Evolutionary conservation across 2,888 invertebrate species (phyloP).

Genomic region (Tridacna crocea): DNA sequence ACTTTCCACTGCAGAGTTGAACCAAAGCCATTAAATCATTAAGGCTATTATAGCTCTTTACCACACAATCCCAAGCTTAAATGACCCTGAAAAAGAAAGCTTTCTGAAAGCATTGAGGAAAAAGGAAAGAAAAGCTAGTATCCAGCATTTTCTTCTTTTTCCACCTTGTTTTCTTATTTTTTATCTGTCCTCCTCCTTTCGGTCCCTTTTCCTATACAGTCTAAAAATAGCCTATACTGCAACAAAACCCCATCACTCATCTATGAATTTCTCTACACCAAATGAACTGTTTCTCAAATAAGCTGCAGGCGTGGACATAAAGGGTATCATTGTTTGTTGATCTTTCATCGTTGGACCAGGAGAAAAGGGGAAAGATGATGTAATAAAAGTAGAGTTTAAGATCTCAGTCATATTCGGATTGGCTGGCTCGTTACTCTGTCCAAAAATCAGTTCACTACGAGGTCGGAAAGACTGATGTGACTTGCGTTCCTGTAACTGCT

Average conservation of each 20-base stretch:
- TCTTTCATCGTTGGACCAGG: conserved; percentile 66
- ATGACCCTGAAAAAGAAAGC: too few relatives aligned
- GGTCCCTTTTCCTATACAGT: background rate
- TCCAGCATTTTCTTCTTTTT: too few relatives aligned
- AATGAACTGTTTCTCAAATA: conserved; percentile 74
- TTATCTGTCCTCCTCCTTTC: background rate
- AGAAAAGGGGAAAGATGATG: conserved; percentile 79
- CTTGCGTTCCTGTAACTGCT: conserved; percentile 58
- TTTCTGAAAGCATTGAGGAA: too few relatives aligned
- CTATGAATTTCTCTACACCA: conserved; percentile 69
- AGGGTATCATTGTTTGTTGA: conserved; percentile 62
- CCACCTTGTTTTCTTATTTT: background rate
- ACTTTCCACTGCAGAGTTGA: too few relatives aligned
- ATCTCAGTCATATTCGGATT: conserved; percentile 63
- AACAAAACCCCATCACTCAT: conserved; percentile 53
- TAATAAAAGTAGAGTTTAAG: conserved; percentile 70
- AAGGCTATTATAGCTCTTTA: too few relatives aligned
- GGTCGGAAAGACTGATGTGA: conserved; percentile 58
- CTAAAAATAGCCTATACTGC: background rate
- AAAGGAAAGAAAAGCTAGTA: too few relatives aligned
- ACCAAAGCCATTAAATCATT: too few relatives aligned
- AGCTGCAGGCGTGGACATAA: conserved; percentile 68
- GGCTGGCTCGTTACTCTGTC: conserved; percentile 61
- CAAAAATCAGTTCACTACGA: conserved; percentile 76
- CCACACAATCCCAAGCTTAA: too few relatives aligned